These are phyloP conservation scores for Luperina nickerlii DNA, from an alignment of 2,888 invertebrate genomes.

Conservation along the genomic window DNA sequence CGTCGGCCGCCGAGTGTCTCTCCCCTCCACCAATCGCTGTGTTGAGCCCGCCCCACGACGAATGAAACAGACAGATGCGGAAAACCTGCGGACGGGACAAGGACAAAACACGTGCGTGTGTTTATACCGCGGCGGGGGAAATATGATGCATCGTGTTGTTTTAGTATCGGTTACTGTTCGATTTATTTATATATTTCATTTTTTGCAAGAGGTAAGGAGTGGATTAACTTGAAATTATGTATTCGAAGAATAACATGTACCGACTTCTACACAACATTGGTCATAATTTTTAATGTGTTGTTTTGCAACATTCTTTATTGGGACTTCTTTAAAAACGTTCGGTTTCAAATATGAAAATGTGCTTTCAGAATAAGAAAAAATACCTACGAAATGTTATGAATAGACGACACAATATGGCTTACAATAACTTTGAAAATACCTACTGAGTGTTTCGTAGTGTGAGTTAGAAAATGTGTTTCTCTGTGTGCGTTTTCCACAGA, in stretches of 20 bases:
- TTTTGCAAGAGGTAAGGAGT: slow-evolving; percentile 81
- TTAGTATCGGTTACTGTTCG: slow-evolving; percentile 88
- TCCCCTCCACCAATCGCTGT: slow-evolving; percentile 86
- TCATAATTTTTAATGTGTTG: slow-evolving; percentile 22
- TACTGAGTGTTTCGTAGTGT: slow-evolving; percentile 59
- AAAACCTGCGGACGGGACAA: slow-evolving; percentile 74
- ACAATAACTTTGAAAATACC: slow-evolving; percentile 51
- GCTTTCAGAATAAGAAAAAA: slow-evolving; percentile 7
- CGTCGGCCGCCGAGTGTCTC: slow-evolving; percentile 84
- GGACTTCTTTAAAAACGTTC: slow-evolving; percentile 9
- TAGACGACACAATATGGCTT: slow-evolving; percentile 34
- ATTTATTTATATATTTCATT: slow-evolving; percentile 85
- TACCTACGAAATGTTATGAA: slow-evolving; percentile 29
- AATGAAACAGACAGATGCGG: slow-evolving; percentile 75
- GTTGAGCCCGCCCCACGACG: slow-evolving; percentile 84
- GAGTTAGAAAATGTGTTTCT: slow-evolving; percentile 54
- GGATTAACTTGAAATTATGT: slow-evolving; percentile 76
- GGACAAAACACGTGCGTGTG: slow-evolving; percentile 82
- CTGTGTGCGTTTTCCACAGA: slow-evolving; percentile 82
- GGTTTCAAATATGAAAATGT: slow-evolving; percentile 20
- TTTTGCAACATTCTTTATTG: slow-evolving; percentile 19
- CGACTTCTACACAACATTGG: slow-evolving; percentile 34
- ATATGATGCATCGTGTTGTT: slow-evolving; percentile 90
- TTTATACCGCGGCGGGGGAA: slow-evolving; percentile 83
- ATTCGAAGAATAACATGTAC: slow-evolving; percentile 51